Evolutionary conservation across 1,140 invertebrate species (phyloP).

Genomic region (Drosophila kurseongensis): DNA sequence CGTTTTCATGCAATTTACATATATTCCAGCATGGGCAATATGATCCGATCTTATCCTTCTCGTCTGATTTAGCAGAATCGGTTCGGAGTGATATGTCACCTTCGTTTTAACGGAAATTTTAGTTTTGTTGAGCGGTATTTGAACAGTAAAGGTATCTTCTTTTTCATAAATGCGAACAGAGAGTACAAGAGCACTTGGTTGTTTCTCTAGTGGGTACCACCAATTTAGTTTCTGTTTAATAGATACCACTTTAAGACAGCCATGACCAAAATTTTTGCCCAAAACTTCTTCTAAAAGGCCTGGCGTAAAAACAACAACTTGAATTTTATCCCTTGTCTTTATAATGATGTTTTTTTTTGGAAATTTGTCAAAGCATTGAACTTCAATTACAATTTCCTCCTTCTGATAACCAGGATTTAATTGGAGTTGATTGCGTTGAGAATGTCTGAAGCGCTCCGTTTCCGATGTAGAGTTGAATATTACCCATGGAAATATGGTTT

Average conservation of each 20-base stretch:
- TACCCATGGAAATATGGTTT: background rate
- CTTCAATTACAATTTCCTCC: background rate
- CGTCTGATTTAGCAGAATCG: too few relatives aligned
- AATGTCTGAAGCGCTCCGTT: constrained; percentile 21
- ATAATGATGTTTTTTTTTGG: background rate
- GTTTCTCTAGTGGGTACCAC: constrained; percentile 58
- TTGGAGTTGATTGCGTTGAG: too few relatives aligned
- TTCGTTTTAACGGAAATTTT: background rate
- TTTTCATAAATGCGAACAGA: constrained; percentile 29
- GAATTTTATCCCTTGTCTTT: constrained; percentile 13
- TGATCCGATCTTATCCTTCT: background rate
- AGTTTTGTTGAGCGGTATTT: background rate
- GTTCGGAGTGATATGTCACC: background rate
- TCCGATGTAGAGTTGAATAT: constrained; percentile 44
- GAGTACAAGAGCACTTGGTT: constrained; percentile 31
- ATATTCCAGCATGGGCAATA: constrained; percentile 2
- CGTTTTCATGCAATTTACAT: background rate
- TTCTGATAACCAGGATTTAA: background rate
- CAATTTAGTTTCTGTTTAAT: constrained; percentile 30
- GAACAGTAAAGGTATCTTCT: background rate
- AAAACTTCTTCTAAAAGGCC: constrained; percentile 23
- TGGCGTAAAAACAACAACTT: constrained; percentile 19
- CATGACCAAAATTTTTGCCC: accelerated
- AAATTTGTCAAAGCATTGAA: constrained; percentile 14
- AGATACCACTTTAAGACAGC: constrained; percentile 43